Evolutionary conservation across 2,888 invertebrate species (phyloP), one percentile per base, ranked within the genome.

Genomic region (Idaea dimidiata): DNA sequence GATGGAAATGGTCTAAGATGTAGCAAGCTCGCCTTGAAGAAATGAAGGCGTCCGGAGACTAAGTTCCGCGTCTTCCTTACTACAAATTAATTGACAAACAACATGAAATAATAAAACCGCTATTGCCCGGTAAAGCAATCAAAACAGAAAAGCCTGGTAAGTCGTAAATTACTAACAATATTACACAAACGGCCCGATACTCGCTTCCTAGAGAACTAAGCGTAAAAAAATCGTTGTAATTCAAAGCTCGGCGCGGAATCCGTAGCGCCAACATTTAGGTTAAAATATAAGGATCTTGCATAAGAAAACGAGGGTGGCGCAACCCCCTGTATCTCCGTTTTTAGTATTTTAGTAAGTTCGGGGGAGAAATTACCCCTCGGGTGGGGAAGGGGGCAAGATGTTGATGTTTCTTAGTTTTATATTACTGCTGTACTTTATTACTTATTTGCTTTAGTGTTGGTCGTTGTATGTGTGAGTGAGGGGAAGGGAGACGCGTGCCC

Each of bases 351-450:
- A 92, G 91, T 92, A 91, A 92, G 92, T 92, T 92, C 88, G 86
- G 90, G 91, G 82, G 86, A 43, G 82, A 87, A 89, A 87, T 89
- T 86, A 87, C 88, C 91, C 87, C 80, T 80, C 77, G 74, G 80
- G 79, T 74, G 74, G 73, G 67, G 72, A 73, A 75, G 81, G 79
- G 77, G 82, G 83, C 79, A 89, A 92, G 92, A 92, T 91, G 92
- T 91, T 92, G 91, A 92, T 92, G 91, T 91, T 92, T 90, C 91
- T 91, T 92, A 92, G 92, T 92, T 92, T 92, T 92, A 92, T 92
- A 92, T 92, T 91, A 91, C 91, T 85, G 83, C 80, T 79, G 88
- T 91, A 91, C 90, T 91, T 91, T 91, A 92, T 92, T 89, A 88
- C 88, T 88, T 91, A 90, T 90, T 90, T 90, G 87, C 85, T 89